These are phyloP conservation scores for Chlorocebus sabaeus DNA, from an alignment of 2,113 vertebrate species.

Conservation along the genomic window DNA sequence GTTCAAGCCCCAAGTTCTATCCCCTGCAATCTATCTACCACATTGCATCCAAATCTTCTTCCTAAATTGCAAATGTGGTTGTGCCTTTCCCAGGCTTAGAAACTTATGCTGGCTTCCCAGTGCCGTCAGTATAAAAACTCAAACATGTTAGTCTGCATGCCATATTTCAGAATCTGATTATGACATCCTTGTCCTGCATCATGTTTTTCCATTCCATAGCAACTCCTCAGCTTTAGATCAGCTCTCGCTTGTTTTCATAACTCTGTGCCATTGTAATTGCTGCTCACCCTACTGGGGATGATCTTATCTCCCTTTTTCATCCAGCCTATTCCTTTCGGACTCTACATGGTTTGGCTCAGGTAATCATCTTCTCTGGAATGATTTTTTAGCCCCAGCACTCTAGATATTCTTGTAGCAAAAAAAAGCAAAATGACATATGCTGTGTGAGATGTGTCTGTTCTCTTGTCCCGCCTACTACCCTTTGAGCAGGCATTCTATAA, in stretches of 20 bases:
- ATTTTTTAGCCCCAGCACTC: neutral
- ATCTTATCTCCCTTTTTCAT: neutral
- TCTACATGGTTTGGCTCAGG: neutral
- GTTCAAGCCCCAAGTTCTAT: neutral
- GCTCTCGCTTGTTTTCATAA: neutral
- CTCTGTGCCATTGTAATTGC: neutral
- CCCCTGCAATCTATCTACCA: neutral
- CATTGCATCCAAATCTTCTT: neutral
- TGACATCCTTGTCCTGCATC: neutral
- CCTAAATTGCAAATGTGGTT: neutral
- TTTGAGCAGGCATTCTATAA: neutral
- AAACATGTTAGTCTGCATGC: neutral
- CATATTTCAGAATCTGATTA: neutral
- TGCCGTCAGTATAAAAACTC: neutral
- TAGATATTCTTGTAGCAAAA: neutral
- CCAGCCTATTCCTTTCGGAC: neutral
- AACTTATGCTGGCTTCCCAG: neutral
- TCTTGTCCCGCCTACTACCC: neutral
- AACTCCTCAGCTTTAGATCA: neutral
- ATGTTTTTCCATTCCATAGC: neutral
- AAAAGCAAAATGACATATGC: neutral
- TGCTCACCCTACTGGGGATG: neutral
- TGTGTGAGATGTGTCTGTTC: neutral
- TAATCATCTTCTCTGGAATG: neutral
- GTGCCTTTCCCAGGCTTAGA: neutral